Evolutionary conservation across 2,888 invertebrate genomes (phyloP), one percentile per base, ranked within the genome.

Genomic region (Tachina fera): DNA sequence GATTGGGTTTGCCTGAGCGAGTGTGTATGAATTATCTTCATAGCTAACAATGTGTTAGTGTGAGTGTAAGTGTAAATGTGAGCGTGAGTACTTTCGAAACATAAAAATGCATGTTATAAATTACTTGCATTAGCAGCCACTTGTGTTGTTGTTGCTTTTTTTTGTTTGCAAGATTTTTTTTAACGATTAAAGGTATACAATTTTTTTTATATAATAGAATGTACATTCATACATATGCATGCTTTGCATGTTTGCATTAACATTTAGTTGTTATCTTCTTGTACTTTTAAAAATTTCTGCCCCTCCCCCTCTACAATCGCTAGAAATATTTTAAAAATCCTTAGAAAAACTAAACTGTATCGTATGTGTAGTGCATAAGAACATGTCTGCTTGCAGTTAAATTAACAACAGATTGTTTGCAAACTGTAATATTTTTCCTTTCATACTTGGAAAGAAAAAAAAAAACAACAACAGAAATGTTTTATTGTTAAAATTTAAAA

Each of bases 101-200:
- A 77, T 82, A 75, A 81, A 82, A 85, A 81, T 90, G 89, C 91
- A 83, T 83, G 72, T 89, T 90, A 90, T 90, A 91, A 91, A 91
- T 90, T 91, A 90, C 91, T 90, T 91, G 91, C 91, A 91, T 90
- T 91, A 91, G 91, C 90, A 90, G 89, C 89, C 91, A 90, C 91
- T 91, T 90, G 89, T 90, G 89, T 87, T 86, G 88, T 87, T 70
- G 56, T 79, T 31, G 31, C 16, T 75, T 75, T 71, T 51, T 10
- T 75, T 45, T 72, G 58, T 68, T 43, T 43, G 45, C 16, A 60
- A 31, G 10, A 39, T 31, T 53, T 53, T 61, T 79, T 45, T 65
- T 60, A 77, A 56, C 53, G 43, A 61, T 65, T 79, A 65, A n/a
- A 72, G 47, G 63, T 63, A 79, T 47, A 71, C 53, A 63, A 51